Evolutionary conservation across 30 jellyfish, hydroid and myxozoan genomes (phyloP).

Genomic region (Pelagia noctiluca): DNA sequence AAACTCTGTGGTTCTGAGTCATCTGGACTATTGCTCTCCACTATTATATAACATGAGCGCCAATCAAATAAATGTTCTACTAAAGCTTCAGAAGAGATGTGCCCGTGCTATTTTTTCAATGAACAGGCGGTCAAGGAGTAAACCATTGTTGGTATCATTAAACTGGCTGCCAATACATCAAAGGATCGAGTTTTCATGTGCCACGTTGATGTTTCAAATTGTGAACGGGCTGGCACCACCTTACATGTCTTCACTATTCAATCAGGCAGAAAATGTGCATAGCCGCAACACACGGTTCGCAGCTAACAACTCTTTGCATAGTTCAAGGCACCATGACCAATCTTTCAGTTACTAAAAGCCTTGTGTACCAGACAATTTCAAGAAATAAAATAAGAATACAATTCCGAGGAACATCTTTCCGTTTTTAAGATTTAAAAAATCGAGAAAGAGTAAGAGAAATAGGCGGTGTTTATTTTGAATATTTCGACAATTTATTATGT

Average conservation of each 20-base stretch:
- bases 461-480: no score
- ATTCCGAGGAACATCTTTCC: no score
- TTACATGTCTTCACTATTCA: constrained; percentile 55
- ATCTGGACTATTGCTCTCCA: constrained; percentile 52
- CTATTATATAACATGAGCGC: constrained; percentile 31
- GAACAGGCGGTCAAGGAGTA: constrained; percentile 37
- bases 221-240: constrained; percentile 61
- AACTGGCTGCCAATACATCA: constrained; percentile 55
- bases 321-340: constrained; percentile 25
- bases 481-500: no score
- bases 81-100: constrained; percentile 45
- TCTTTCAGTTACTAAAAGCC: no score
- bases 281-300: constrained; percentile 25
- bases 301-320: constrained; percentile 30
- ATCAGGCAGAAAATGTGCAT: constrained; percentile 30
- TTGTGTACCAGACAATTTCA: no score
- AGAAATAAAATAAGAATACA: no score
- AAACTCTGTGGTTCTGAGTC: constrained; percentile 52
- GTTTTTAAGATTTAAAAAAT: no score
- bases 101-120: constrained; percentile 36
- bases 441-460: no score
- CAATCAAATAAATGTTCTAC: constrained; percentile 37
- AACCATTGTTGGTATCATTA: constrained; percentile 27
- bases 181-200: constrained; percentile 52
- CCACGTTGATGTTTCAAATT: constrained; percentile 26